Evolutionary conservation across 1,140 invertebrate species (phyloP).

Genomic region (Musca vetustissima): DNA sequence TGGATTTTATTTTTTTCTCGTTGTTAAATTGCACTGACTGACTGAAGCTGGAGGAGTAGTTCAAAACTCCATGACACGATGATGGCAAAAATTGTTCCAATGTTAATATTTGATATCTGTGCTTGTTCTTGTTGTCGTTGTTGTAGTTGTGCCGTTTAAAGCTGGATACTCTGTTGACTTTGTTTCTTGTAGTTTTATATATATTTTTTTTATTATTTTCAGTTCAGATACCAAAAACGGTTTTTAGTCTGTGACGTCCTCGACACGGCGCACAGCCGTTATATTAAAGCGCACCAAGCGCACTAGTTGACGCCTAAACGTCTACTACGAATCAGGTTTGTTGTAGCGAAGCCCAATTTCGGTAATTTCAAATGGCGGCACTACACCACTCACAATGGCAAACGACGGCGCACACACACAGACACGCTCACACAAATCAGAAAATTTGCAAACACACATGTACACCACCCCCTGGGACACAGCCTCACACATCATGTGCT

Average conservation of each 20-base stretch:
- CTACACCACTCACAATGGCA: conserved; percentile 14
- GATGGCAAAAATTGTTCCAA: too few relatives aligned
- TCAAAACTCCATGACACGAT: too few relatives aligned
- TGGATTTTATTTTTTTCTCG: too few relatives aligned
- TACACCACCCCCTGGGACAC: background rate
- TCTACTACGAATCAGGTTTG: conserved; percentile 57
- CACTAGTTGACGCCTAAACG: conserved; percentile 58
- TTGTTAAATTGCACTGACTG: too few relatives aligned
- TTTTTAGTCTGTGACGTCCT: conserved; percentile 8
- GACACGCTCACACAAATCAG: background rate
- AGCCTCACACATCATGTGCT: background rate
- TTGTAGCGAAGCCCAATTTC: conserved; percentile 57
- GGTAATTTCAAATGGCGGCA: conserved; percentile 56
- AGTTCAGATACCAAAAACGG: background rate
- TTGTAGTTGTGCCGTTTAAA: conserved; percentile 13
- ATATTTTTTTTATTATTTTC: background rate
- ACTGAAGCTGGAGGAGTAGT: background rate
- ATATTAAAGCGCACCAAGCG: conserved; percentile 56
- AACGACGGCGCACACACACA: too few relatives aligned
- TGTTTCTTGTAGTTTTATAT: background rate
- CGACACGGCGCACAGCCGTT: conserved; percentile 35
- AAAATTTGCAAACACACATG: background rate
- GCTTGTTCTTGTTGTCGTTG: background rate
- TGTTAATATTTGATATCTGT: conserved; percentile 9
- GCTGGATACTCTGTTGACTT: background rate